A percentile compares a stretch with the other conserved stretches of the same genome.
Evolutionary conservation across 1,140 invertebrate species (phyloP).

Genomic region (Contarinia nasturtii): DNA sequence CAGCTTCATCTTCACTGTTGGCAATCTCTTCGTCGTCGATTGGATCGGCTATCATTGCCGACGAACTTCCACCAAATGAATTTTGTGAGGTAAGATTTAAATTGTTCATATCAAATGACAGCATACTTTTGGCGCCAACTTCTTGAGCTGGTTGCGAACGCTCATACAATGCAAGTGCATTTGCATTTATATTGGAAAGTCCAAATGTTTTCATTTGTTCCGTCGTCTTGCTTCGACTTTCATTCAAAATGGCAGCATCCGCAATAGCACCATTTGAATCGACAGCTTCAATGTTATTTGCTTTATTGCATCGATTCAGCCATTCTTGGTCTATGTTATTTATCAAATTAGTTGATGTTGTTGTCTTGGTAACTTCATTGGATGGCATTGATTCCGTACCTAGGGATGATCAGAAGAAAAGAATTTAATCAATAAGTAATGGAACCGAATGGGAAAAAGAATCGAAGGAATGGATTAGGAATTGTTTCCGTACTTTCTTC

Average conservation of each 20-base stretch:
- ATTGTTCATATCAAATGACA: no score
- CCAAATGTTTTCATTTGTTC: neutral
- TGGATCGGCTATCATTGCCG: conserved; percentile 8
- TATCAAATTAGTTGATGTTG: neutral
- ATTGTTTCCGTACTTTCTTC: neutral
- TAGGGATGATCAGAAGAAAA: no score
- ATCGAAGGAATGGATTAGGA: no score
- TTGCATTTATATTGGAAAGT: conserved; percentile 1
- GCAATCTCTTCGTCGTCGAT: conserved; percentile 20
- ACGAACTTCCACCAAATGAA: no score
- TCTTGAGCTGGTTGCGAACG: no score
- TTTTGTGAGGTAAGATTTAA: no score
- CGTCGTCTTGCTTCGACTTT: neutral
- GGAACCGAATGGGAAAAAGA: no score
- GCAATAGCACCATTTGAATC: no score
- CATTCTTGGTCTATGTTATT: conserved; percentile 15
- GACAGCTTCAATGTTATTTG: conserved; percentile 5
- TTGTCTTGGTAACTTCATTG: neutral
- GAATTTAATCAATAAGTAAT: no score
- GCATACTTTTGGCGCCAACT: no score
- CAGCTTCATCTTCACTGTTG: conserved; percentile 16
- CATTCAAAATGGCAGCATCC: no score
- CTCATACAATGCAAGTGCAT: neutral
- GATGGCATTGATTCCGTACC: no score
- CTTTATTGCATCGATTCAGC: conserved; percentile 13